Percentiles rank a stretch among this genome's conserved stretches.
These are phyloP conservation scores for Sphaerophoria taeniata DNA, from an alignment of 2,888 invertebrate species.

Conservation along the genomic window DNA sequence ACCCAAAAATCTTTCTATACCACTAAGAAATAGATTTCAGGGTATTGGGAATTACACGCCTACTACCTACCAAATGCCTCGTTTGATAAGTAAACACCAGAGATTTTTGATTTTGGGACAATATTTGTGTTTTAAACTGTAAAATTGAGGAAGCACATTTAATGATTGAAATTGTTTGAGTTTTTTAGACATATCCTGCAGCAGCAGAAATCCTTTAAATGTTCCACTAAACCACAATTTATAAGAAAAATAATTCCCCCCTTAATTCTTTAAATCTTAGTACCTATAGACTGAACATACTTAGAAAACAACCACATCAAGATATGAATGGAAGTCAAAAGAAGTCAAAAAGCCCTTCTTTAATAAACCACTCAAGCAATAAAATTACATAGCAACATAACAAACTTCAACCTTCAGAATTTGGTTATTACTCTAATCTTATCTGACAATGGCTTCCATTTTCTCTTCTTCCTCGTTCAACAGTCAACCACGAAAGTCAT, in stretches of 20 bases:
- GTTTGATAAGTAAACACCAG: slow-evolving; percentile 26
- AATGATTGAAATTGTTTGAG: slow-evolving; percentile 2
- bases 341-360: background rate
- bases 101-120: slow-evolving; percentile 22
- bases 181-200: background rate
- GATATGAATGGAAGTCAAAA: background rate
- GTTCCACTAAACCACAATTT: too few species aligned
- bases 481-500: too few species aligned
- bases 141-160: slow-evolving; percentile 15
- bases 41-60: slow-evolving; percentile 22
- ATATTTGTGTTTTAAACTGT: slow-evolving; percentile 18
- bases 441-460: background rate
- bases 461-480: too few species aligned
- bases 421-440: slow-evolving; percentile 28
- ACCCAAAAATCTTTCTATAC: too few species aligned
- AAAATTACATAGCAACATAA: slow-evolving; percentile 8
- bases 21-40: slow-evolving; percentile 2
- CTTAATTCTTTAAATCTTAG: background rate
- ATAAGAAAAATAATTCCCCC: background rate
- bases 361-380: slow-evolving; percentile 7
- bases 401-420: slow-evolving; percentile 24
- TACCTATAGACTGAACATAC: background rate
- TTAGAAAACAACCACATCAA: background rate
- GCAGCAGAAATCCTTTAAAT: background rate
- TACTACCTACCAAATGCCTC: background rate